Percentiles rank a stretch among this genome's conserved stretches.
phyloP scores from a whole-genome alignment of 2,113 vertebrate genomes.

The Odobenus rosmarus region DNA sequence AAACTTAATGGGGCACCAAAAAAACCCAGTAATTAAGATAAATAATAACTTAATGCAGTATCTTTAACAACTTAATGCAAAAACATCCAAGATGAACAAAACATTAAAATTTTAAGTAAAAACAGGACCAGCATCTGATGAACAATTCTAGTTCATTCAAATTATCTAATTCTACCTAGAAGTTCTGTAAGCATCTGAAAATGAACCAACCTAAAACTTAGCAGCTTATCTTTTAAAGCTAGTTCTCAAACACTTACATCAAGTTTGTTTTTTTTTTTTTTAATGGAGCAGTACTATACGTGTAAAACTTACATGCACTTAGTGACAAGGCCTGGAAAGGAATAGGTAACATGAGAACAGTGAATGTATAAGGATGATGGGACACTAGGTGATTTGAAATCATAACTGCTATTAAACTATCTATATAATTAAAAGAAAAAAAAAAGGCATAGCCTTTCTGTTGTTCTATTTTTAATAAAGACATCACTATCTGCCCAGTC shows the following conservation, averaged over 20 bases:
- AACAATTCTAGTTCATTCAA: background rate
- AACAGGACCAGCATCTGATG: background rate
- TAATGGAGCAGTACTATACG: background rate
- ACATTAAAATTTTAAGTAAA: constrained; percentile 7
- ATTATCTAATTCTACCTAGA: background rate
- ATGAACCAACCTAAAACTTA: background rate
- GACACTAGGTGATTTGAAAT: background rate
- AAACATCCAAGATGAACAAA: constrained; percentile 33
- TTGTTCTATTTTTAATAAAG: background rate
- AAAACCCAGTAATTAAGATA: background rate
- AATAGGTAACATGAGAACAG: background rate
- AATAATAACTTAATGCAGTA: background rate
- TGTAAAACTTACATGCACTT: background rate
- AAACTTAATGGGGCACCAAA: background rate
- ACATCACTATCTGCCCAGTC: background rate
- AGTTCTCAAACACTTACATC: background rate
- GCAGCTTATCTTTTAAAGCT: background rate
- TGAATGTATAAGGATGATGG: background rate
- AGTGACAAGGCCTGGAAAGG: background rate
- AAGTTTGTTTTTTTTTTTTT: background rate
- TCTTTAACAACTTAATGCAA: background rate
- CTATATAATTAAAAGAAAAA: background rate
- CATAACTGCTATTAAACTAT: background rate
- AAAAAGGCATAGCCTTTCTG: background rate
- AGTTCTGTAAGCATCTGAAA: background rate